Evolutionary conservation across 2,113 vertebrate species (phyloP).

Genomic region (Equus przewalskii): DNA sequence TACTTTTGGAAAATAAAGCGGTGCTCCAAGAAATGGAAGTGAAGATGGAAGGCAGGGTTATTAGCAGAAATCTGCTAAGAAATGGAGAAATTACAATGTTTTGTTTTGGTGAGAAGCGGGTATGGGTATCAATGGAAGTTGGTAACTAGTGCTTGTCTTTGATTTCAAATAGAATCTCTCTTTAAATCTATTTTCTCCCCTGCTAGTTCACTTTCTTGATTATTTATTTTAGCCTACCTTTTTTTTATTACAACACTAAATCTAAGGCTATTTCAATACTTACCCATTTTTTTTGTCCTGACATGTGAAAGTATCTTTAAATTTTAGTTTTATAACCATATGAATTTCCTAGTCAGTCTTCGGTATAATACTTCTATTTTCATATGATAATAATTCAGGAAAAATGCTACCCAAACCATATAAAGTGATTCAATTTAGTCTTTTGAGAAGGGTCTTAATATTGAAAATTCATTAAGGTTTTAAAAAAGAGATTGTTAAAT

Average conservation of each 20-base stretch:
- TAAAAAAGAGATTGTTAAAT: constrained; percentile 25
- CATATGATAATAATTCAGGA: not conserved
- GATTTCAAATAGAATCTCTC: not conserved
- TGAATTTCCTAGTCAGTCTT: not conserved
- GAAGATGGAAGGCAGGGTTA: rapidly evolving
- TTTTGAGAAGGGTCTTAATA: not conserved
- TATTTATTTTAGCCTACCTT: not conserved
- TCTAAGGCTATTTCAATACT: not conserved
- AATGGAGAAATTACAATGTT: not conserved
- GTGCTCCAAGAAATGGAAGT: not conserved
- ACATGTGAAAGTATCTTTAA: not conserved
- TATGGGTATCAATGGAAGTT: not conserved
- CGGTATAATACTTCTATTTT: not conserved
- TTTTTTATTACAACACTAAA: not conserved
- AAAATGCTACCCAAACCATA: not conserved
- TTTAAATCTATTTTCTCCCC: not conserved
- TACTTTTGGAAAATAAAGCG: not conserved
- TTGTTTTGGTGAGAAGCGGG: not conserved
- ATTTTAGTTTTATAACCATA: not conserved
- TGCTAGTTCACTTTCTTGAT: not conserved
- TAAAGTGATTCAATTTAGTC: not conserved
- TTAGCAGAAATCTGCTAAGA: not conserved
- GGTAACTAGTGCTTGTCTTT: not conserved
- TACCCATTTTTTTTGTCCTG: not conserved
- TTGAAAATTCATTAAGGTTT: not conserved